Evolutionary conservation across 2,113 vertebrate species (phyloP).

Genomic region (Otocyon megalotis): DNA sequence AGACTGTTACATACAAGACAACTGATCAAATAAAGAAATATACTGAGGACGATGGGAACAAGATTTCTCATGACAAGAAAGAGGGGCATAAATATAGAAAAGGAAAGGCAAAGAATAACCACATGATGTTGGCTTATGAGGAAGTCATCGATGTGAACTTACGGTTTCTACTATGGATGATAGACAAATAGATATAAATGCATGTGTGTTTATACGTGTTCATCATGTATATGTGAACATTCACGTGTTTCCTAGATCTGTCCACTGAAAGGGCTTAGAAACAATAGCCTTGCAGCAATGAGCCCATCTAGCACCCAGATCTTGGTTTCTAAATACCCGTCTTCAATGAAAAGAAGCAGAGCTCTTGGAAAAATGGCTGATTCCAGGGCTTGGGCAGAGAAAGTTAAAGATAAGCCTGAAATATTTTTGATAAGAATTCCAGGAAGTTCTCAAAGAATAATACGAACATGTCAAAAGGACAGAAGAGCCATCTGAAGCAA

Average conservation of each 20-base stretch:
- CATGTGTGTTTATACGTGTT: background rate
- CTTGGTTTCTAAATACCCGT: constrained; percentile 17
- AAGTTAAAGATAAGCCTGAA: background rate
- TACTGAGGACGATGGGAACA: background rate
- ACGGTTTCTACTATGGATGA: background rate
- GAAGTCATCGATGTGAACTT: background rate
- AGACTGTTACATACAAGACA: background rate
- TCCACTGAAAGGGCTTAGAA: background rate
- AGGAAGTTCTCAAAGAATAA: background rate
- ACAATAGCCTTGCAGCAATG: background rate
- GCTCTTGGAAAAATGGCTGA: background rate
- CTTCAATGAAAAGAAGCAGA: background rate
- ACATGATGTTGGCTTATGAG: background rate
- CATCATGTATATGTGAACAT: background rate
- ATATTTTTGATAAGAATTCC: background rate
- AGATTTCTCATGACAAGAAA: constrained; percentile 27
- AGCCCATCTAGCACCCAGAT: background rate
- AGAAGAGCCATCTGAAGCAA: background rate
- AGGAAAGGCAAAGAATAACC: background rate
- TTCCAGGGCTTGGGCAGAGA: background rate
- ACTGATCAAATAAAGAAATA: background rate
- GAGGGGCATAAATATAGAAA: background rate
- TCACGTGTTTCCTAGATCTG: background rate
- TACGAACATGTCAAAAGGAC: background rate
- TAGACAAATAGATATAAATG: background rate